phyloP scores from a whole-genome alignment of 2,888 invertebrate genomes.

The Epistrophe eligans region DNA sequence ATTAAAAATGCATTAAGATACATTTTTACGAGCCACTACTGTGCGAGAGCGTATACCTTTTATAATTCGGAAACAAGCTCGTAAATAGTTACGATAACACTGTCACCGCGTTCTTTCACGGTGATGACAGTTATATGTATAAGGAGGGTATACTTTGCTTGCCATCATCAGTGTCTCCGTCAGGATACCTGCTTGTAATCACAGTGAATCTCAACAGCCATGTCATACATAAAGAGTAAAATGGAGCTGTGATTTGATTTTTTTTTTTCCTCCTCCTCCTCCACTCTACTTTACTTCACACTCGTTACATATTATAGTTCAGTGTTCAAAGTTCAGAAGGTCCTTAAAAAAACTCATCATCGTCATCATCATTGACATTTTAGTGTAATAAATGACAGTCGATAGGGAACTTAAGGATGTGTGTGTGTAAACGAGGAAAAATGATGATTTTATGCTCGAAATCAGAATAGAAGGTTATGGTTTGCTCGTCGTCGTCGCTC shows the following conservation, averaged over 20 bases:
- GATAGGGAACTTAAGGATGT: constrained; percentile 53
- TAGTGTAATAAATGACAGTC: constrained; percentile 55
- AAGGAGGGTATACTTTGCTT: constrained; percentile 9
- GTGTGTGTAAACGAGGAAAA: background rate
- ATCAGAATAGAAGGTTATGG: background rate
- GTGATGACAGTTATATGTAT: constrained; percentile 45
- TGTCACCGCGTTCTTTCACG: background rate
- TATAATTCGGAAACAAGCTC: constrained; percentile 73
- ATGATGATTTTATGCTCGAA: constrained; percentile 40
- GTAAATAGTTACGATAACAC: constrained; percentile 59
- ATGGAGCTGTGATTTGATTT: constrained; percentile 47
- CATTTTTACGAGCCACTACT: constrained; percentile 48
- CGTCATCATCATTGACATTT: constrained; percentile 49
- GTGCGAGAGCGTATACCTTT: constrained; percentile 52
- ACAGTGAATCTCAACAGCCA: constrained; percentile 10
- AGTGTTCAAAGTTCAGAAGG: constrained; percentile 1
- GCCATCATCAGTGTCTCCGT: background rate
- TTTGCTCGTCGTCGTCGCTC: background rate
- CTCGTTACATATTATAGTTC: constrained; percentile 5
- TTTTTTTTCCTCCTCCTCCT: background rate
- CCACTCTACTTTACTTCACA: constrained; percentile 3
- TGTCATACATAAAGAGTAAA: constrained; percentile 8
- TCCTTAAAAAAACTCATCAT: constrained; percentile 23
- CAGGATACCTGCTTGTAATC: constrained; percentile 15
- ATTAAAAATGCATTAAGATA: constrained; percentile 77